Conservation (phyloP, 2,888 invertebrate genomes). For the Hyposoter dolosus region DNA sequence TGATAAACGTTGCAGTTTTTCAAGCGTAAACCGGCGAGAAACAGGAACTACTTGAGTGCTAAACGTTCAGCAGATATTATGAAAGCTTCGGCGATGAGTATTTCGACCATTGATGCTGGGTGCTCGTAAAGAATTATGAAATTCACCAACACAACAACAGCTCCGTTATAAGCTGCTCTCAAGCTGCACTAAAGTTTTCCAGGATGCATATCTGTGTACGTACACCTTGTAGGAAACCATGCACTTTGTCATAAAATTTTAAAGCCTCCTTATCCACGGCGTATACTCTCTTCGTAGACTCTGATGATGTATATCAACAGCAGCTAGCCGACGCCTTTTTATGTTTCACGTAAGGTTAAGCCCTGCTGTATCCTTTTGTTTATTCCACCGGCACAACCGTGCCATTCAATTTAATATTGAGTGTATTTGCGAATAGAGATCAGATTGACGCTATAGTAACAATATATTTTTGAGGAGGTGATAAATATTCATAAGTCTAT, state of each 20-base stretch:
- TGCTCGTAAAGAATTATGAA: slow-evolving; percentile 23
- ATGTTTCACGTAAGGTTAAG: not conserved
- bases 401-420: not conserved
- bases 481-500: not conserved
- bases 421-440: not conserved
- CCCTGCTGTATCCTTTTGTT: not conserved
- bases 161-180: slow-evolving; percentile 36
- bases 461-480: not conserved
- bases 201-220: not conserved
- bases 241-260: slow-evolving; percentile 25
- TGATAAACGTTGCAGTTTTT: slow-evolving; percentile 62
- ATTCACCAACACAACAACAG: slow-evolving; percentile 1
- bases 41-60: slow-evolving; percentile 27
- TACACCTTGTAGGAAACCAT: not conserved
- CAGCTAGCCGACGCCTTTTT: not conserved
- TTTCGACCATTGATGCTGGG: slow-evolving; percentile 24
- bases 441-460: not conserved
- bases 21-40: slow-evolving; percentile 25
- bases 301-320: not conserved
- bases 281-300: not conserved
- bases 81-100: slow-evolving; percentile 10
- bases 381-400: not conserved
- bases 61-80: slow-evolving; percentile 44
- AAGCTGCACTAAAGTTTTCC: slow-evolving; percentile 5
- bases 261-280: not conserved